Percentiles rank a stretch among this genome's conserved stretches.
These are phyloP conservation scores for Myoxocephalus aenaeus DNA, from an alignment of 2,797 vertebrate genomes.

Conservation along the genomic window DNA sequence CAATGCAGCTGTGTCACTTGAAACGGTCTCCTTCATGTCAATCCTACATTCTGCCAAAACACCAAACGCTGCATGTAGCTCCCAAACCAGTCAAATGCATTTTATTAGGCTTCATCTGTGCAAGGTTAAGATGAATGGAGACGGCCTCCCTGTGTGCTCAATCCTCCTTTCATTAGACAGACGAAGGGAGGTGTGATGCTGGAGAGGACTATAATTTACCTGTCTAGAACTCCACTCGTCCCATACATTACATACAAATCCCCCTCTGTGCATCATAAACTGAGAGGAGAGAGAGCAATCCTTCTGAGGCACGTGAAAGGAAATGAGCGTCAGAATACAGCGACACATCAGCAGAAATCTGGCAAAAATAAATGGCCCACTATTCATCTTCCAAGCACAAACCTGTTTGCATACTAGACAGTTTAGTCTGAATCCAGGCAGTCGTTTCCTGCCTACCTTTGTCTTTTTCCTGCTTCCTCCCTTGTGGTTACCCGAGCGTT, in stretches of 20 bases:
- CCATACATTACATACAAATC: constrained; percentile 22
- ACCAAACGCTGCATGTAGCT: constrained; percentile 5
- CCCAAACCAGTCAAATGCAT: constrained; percentile 22
- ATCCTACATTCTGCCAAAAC: constrained; percentile 13
- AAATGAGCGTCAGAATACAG: constrained; percentile 15
- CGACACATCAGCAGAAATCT: constrained; percentile 47
- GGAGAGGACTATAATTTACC: constrained; percentile 37
- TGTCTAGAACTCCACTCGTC: constrained; percentile 22
- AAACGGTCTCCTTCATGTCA: constrained; percentile 4
- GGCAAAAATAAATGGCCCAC: constrained; percentile 51
- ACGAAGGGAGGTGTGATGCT: neutral
- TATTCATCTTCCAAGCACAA: constrained; percentile 59
- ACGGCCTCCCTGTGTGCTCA: constrained; percentile 26
- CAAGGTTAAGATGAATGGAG: constrained; percentile 38
- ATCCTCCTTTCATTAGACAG: constrained; percentile 20
- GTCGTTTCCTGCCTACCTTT: constrained; percentile 14
- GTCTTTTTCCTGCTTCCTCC: constrained; percentile 20
- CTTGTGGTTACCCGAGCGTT: neutral
- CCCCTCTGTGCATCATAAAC: constrained; percentile 32
- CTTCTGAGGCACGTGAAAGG: constrained; percentile 4
- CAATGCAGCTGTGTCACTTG: constrained; percentile 1
- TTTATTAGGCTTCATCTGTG: constrained; percentile 35
- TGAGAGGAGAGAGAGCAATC: constrained; percentile 11
- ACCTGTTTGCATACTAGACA: constrained; percentile 13
- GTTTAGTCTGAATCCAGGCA: constrained; percentile 23